These are phyloP conservation scores for Drosophila hamatofila DNA, from an alignment of 2,888 invertebrate species.

Conservation along the genomic window DNA sequence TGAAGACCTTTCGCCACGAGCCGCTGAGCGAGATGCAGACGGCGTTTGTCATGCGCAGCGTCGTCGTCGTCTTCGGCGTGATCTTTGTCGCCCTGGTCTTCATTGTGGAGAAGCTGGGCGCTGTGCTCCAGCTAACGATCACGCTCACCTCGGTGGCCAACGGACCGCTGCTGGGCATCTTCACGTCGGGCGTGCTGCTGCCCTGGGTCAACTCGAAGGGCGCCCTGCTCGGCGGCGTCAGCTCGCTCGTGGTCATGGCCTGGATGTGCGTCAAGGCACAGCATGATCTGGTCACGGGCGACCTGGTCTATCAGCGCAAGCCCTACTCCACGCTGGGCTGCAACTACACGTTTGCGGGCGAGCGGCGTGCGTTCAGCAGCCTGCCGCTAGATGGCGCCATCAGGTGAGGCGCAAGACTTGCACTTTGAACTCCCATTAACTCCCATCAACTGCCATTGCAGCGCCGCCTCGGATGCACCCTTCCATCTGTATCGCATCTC, in stretches of 20 bases:
- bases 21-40: constrained; percentile 87
- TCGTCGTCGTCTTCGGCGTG: constrained; percentile 88
- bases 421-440: background rate
- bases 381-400: constrained; percentile 60
- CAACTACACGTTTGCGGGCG: constrained; percentile 85
- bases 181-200: constrained; percentile 89
- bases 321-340: constrained; percentile 86
- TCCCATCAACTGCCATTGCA: constrained; percentile 20
- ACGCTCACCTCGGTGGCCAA: constrained; percentile 88
- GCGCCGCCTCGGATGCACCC: constrained; percentile 68
- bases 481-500: constrained; percentile 89
- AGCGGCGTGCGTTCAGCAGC: constrained; percentile 77
- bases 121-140: constrained; percentile 89
- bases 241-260: constrained; percentile 86
- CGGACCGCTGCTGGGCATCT: constrained; percentile 89
- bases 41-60: constrained; percentile 88
- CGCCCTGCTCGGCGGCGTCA: constrained; percentile 86
- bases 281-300: constrained; percentile 86
- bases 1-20: constrained; percentile 86
- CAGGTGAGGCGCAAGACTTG: constrained; percentile 36
- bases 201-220: constrained; percentile 89
- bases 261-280: constrained; percentile 87
- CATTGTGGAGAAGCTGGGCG: constrained; percentile 89
- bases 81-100: constrained; percentile 88
- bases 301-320: constrained; percentile 85